Conservation (phyloP, 2,113 vertebrate species). For the Patagioenas fasciata region DNA sequence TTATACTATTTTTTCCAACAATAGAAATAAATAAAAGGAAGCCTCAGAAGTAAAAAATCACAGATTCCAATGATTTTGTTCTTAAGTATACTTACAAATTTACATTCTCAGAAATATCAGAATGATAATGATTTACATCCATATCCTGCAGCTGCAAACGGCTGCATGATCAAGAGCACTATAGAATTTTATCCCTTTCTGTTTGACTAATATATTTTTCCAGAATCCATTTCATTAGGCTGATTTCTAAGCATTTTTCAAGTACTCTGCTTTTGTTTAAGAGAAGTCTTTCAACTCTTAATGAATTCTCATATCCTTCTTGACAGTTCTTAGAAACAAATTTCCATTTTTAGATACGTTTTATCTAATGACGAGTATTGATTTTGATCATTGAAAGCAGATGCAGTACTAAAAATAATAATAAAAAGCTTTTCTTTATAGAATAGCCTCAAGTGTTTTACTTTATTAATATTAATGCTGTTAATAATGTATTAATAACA, state of each 20-base stretch:
- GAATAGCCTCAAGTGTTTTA: not conserved
- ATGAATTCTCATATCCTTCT: not conserved
- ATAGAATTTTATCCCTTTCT: not conserved
- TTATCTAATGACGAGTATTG: not conserved
- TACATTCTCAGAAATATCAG: not conserved
- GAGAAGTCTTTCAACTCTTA: not conserved
- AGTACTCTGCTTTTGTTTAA: slow-evolving; percentile 15
- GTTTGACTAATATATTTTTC: not conserved
- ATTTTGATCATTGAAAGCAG: not conserved
- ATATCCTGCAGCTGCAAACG: not conserved
- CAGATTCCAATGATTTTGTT: not conserved
- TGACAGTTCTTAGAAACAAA: not conserved
- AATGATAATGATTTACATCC: not conserved
- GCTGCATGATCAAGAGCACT: not conserved
- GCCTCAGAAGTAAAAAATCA: not conserved
- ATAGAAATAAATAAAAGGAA: not conserved
- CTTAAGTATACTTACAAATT: not conserved
- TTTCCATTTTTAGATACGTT: not conserved
- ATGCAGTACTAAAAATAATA: not conserved
- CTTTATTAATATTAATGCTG: not conserved
- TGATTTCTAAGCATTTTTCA: slow-evolving; percentile 26
- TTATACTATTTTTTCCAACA: not conserved
- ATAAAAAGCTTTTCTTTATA: not conserved
- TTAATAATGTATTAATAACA: not conserved
- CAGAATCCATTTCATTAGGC: not conserved